Conservation (phyloP, 2,888 invertebrate species). For the Philonicus albiceps region DNA sequence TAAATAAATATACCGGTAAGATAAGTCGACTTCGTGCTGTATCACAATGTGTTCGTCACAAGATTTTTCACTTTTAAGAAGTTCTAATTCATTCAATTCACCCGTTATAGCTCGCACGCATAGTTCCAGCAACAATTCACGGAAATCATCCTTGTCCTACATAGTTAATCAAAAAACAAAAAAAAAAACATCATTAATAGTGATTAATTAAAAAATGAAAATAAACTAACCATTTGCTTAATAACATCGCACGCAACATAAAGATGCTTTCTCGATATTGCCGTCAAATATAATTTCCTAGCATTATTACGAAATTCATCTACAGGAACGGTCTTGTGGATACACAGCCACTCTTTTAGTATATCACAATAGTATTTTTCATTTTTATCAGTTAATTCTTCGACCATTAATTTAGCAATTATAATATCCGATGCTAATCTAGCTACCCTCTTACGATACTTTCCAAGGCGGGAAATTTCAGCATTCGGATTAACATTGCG, state of each 20-base stretch:
- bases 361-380: slow-evolving; percentile 40
- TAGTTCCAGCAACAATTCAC: slow-evolving; percentile 60
- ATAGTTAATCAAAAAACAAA: too few relatives aligned
- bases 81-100: slow-evolving; percentile 71
- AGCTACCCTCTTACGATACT: slow-evolving; percentile 39
- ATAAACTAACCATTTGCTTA: slow-evolving; percentile 42
- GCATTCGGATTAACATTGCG: background rate
- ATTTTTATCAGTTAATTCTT: slow-evolving; percentile 30
- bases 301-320: slow-evolving; percentile 37
- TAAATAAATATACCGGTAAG: slow-evolving; percentile 66
- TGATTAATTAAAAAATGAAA: background rate
- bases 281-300: slow-evolving; percentile 42
- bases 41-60: slow-evolving; percentile 64
- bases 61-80: slow-evolving; percentile 62
- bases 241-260: slow-evolving; percentile 43
- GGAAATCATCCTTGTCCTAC: slow-evolving; percentile 37
- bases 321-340: slow-evolving; percentile 12
- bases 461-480: background rate
- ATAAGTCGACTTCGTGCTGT: slow-evolving; percentile 64
- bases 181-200: background rate
- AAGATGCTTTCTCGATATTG: slow-evolving; percentile 39
- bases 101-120: slow-evolving; percentile 69
- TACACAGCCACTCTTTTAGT: slow-evolving; percentile 41
- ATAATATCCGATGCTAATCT: slow-evolving; percentile 36
- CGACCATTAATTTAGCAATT: slow-evolving; percentile 35